A percentile compares a stretch with the other conserved stretches of the same genome.
Conservation (phyloP, 2,888 invertebrate species). For the Micoletzkya japonica region DNA sequence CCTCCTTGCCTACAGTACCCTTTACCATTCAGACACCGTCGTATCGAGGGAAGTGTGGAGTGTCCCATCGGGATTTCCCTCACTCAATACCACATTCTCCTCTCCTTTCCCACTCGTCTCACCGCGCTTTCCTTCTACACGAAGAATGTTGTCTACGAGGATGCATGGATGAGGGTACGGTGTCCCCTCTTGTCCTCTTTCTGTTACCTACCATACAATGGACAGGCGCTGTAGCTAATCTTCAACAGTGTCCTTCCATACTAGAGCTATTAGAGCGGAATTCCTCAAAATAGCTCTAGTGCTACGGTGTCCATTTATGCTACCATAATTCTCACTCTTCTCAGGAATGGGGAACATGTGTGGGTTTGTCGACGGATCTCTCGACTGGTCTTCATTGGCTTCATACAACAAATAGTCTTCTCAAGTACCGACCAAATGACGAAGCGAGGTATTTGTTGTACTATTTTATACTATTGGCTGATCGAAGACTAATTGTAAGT, state of each 20-base stretch:
- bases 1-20: background rate
- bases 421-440: slow-evolving; percentile 58
- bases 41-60: slow-evolving; percentile 54
- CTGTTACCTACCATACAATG: no score
- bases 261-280: no score
- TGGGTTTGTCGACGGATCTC: slow-evolving; percentile 51
- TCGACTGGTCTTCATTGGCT: slow-evolving; percentile 56
- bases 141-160: slow-evolving; percentile 53
- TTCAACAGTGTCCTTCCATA: no score
- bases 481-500: no score
- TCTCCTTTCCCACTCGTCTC: slow-evolving; percentile 50
- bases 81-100: slow-evolving; percentile 56
- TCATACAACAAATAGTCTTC: slow-evolving; percentile 41
- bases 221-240: no score
- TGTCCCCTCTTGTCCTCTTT: background rate
- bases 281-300: background rate
- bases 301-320: no score
- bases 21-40: slow-evolving; percentile 42
- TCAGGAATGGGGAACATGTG: slow-evolving; percentile 37
- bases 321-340: background rate
- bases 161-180: slow-evolving; percentile 41
- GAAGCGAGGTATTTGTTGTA: slow-evolving; percentile 48
- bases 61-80: slow-evolving; percentile 55
- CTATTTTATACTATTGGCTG: background rate
- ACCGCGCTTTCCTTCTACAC: slow-evolving; percentile 56